A percentile compares a stretch with the other conserved stretches of the same genome.
Evolutionary conservation across 1,140 invertebrate genomes (phyloP).

Genomic region (Diachasmimorpha longicaudata): DNA sequence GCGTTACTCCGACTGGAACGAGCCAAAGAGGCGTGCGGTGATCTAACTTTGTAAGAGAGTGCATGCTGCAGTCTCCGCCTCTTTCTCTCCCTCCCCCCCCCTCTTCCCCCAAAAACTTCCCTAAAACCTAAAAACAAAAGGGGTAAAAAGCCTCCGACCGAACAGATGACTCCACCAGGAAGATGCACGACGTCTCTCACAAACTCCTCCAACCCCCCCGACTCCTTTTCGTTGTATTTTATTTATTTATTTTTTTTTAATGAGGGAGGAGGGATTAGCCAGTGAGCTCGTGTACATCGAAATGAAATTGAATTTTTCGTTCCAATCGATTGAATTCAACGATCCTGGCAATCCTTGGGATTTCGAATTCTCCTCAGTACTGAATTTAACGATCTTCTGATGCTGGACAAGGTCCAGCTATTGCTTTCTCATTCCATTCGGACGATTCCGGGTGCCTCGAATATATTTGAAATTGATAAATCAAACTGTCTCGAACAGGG

Average conservation of each 20-base stretch:
- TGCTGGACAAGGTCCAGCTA: slow-evolving; percentile 6
- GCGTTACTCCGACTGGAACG: slow-evolving; percentile 1
- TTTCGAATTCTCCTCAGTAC: neutral
- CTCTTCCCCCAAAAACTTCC: neutral
- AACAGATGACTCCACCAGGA: neutral
- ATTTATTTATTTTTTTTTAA: too few species aligned
- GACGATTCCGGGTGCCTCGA: neutral
- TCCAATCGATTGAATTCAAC: neutral
- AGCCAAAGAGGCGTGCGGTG: neutral
- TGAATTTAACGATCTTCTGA: slow-evolving; percentile 1
- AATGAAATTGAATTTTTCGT: neutral
- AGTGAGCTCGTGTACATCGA: neutral
- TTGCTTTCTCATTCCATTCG: neutral
- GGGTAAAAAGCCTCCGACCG: neutral
- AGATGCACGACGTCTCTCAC: neutral
- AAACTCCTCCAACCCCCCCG: too few species aligned
- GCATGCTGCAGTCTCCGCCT: neutral
- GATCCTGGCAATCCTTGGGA: neutral
- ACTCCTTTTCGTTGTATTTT: too few species aligned
- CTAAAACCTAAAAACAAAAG: neutral
- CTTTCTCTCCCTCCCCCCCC: too few species aligned
- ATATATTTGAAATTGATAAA: slow-evolving; percentile 1
- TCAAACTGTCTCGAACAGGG: neutral
- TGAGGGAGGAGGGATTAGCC: neutral
- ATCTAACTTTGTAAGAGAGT: neutral